Base-by-base conservation (phyloP, 2,113 vertebrate genomes). In the Corythaeola cristata region DNA sequence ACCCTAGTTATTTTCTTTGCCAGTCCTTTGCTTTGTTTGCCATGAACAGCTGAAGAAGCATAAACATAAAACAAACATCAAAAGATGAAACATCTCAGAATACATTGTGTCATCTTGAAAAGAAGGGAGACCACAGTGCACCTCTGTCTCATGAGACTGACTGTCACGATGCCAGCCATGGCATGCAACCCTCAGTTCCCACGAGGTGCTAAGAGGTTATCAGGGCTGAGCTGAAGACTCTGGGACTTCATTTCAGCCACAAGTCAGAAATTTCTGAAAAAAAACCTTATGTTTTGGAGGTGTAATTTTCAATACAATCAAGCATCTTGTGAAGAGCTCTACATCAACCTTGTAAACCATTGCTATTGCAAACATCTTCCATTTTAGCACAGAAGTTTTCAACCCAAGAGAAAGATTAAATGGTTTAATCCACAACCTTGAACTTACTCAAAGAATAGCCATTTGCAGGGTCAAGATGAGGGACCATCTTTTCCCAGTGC, bases 161-260 rank as follows among this genome's bases (percentile, higher is more conserved):
- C 5, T 1, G 1, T 21, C 33, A 47, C 2, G 1, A 19, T 37
- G 4, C 22, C 47, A 89, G 20, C 22, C 30, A 35, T 8, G 15
- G 18, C 53, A 47, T 2, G 6, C 8, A 85, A 66, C 2, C 0
- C 7, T 5, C 56, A 28, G 28, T 22, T 76, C 18, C 19, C 53
- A 45, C 0, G 0, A 30, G 39, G 49, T 3, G 4, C 53, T 88
- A 33, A 66, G 23, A 2, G 5, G 12, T 76, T 66, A 8, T 58
- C 9, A 73, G 24, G 18, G 18, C 24, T 84, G 15, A 90, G 39
- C 3, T 76, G 53, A 69, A 66, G 8, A 52, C 63, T 47, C n/a
- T 66, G 20, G 16, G 7, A 12, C 12, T 75, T 79, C 32, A 44
- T 37, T 85, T 88, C 15, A 88, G 35, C 6, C 58, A 64, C 10